Conservation (phyloP, 1,140 invertebrate species). For the Aphis gossypii region DNA sequence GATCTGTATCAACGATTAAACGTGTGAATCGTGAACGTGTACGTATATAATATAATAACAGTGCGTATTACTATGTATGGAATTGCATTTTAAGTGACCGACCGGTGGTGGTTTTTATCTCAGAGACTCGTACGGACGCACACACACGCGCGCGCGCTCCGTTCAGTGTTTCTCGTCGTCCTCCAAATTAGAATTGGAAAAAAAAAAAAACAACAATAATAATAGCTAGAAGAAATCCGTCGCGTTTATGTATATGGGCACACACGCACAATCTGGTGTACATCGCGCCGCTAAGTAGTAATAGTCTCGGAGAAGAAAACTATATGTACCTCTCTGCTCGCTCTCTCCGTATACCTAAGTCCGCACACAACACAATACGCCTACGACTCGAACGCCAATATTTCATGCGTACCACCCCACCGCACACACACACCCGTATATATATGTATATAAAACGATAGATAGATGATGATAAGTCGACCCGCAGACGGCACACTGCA, state of each 20-base stretch:
- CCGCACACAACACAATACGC: neutral
- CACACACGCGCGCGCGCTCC: neutral
- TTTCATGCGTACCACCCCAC: neutral
- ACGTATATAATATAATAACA: neutral
- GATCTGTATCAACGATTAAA: neutral
- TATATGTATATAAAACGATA: neutral
- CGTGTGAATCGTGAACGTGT: neutral
- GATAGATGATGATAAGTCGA: slow-evolving; percentile 28
- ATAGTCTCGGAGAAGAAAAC: neutral
- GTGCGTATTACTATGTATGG: neutral
- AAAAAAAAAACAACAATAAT: neutral
- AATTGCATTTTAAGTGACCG: slow-evolving; percentile 22
- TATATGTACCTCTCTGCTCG: neutral
- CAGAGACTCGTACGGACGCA: neutral
- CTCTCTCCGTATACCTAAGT: neutral
- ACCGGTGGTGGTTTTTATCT: slow-evolving; percentile 5
- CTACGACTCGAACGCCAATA: slow-evolving; percentile 24
- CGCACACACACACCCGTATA: neutral
- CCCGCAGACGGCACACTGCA: neutral
- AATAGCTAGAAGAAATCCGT: neutral
- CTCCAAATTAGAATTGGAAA: slow-evolving; percentile 7
- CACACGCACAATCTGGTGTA: neutral
- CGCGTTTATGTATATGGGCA: too few species aligned
- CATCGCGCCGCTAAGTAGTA: neutral
- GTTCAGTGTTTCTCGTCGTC: neutral